phyloP scores from a whole-genome alignment of 2,113 vertebrate genomes.

The Oryzias melastigma region DNA sequence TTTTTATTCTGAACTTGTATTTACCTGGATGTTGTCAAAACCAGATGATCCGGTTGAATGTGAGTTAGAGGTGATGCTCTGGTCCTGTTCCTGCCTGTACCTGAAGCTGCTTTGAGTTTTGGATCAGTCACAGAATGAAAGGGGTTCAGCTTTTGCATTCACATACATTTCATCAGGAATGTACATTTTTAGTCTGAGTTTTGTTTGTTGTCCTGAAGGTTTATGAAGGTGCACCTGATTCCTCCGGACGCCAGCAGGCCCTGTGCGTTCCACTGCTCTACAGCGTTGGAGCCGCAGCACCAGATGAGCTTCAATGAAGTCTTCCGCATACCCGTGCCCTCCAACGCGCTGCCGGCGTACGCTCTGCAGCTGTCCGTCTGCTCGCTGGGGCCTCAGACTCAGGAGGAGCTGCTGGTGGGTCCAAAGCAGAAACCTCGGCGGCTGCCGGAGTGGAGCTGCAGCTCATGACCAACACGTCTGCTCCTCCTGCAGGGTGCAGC shows the following conservation, averaged over 20 bases:
- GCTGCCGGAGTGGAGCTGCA: not conserved
- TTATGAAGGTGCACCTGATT: conserved; percentile 89
- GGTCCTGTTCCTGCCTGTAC: too few relatives aligned
- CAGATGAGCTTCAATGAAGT: conserved; percentile 91
- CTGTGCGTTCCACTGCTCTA: conserved; percentile 89
- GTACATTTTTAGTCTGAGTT: not conserved
- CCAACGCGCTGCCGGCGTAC: conserved; percentile 78
- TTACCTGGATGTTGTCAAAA: too few relatives aligned
- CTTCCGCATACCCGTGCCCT: conserved; percentile 87
- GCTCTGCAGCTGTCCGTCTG: conserved; percentile 90
- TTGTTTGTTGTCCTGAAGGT: conserved; percentile 71
- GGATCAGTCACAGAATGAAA: too few relatives aligned
- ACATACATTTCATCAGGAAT: not conserved
- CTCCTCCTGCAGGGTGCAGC: conserved; percentile 82
- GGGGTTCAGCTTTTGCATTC: too few relatives aligned
- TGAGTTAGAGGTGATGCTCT: too few relatives aligned
- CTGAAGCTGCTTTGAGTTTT: too few relatives aligned
- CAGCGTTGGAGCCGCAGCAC: conserved; percentile 86
- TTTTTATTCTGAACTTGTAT: too few relatives aligned
- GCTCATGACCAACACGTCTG: not conserved
- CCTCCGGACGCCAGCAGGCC: conserved; percentile 84
- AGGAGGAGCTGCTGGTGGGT: conserved; percentile 91
- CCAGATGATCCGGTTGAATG: too few relatives aligned
- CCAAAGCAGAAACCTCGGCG: not conserved
- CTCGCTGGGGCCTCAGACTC: conserved; percentile 82